Conservation (phyloP, 2,113 vertebrate species). For the Nycticorax nycticorax region DNA sequence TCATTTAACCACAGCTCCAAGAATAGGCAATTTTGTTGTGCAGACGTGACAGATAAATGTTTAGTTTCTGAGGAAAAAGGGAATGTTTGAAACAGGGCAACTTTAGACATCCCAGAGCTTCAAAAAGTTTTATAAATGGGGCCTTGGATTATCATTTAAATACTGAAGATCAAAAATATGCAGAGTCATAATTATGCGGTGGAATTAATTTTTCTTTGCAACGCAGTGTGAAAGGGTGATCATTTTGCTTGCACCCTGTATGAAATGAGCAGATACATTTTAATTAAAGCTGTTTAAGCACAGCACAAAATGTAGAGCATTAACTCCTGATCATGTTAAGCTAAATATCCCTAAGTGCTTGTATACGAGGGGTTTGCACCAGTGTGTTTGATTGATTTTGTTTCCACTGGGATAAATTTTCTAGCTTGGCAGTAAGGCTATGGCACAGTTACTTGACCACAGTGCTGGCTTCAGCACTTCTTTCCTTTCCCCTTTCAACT, state of each 20-base stretch:
- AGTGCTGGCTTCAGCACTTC: neutral
- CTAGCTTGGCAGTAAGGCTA: neutral
- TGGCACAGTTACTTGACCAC: neutral
- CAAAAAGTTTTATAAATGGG: neutral
- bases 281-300: neutral
- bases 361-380: neutral
- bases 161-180: neutral
- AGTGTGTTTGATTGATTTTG: neutral
- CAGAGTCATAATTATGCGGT: neutral
- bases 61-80: neutral
- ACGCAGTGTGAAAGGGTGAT: neutral
- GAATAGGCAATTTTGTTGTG: constrained; percentile 21
- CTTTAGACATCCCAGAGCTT: neutral
- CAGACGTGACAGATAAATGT: neutral
- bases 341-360: neutral
- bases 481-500: neutral
- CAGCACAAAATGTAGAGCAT: neutral
- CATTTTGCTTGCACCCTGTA: rapidly evolving
- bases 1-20: constrained; percentile 32
- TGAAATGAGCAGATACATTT: neutral
- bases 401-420: neutral
- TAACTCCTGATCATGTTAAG: neutral
- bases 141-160: neutral
- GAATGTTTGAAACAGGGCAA: neutral
- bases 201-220: neutral